Conservation (phyloP, 2,113 vertebrate genomes). For the Brachyhypopomus gauderio region DNA sequence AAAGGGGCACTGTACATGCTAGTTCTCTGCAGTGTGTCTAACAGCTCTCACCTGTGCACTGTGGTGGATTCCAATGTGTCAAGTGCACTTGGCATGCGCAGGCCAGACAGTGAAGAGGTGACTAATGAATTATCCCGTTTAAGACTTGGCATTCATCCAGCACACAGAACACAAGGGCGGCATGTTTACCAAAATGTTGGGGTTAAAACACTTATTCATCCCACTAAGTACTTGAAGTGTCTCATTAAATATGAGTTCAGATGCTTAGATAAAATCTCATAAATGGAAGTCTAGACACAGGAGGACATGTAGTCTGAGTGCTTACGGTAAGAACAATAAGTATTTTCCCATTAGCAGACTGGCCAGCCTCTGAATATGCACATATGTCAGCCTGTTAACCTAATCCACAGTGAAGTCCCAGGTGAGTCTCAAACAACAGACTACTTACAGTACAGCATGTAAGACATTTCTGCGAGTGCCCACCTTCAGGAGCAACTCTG, state of each 20-base stretch:
- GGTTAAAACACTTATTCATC: conserved; percentile 21
- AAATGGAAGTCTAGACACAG: conserved; percentile 19
- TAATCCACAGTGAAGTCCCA: background rate
- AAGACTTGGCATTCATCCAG: conserved; percentile 30
- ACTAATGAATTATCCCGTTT: conserved; percentile 42
- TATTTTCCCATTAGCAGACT: background rate
- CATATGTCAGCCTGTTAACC: background rate
- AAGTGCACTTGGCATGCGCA: conserved; percentile 38
- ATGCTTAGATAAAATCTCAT: conserved; percentile 12
- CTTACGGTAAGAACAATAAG: conserved; percentile 9
- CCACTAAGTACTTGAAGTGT: background rate
- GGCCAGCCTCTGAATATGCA: background rate
- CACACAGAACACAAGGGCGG: background rate
- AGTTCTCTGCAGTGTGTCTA: conserved; percentile 11
- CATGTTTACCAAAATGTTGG: conserved; percentile 23
- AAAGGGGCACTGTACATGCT: conserved; percentile 13
- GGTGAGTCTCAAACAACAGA: background rate
- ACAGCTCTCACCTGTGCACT: conserved; percentile 38
- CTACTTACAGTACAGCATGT: background rate
- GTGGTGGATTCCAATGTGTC: conserved; percentile 40
- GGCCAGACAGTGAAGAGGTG: conserved; percentile 24
- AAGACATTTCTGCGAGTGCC: background rate
- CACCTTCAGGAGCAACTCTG: background rate
- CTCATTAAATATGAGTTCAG: background rate
- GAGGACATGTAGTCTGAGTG: conserved; percentile 14